These are phyloP conservation scores for Drosophila prolongata DNA, from an alignment of 2,888 invertebrate genomes.

Conservation along the genomic window DNA sequence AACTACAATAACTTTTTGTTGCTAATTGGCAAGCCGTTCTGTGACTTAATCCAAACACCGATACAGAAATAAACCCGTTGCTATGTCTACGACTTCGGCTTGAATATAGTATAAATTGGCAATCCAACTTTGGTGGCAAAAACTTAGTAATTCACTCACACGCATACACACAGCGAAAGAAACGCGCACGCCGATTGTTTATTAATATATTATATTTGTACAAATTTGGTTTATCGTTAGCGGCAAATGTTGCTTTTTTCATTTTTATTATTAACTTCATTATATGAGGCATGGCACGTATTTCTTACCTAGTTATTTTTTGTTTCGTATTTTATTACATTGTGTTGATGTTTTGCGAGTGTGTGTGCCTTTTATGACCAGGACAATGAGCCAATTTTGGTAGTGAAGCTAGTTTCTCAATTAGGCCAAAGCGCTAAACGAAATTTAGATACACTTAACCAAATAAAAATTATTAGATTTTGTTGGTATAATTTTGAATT, in stretches of 20 bases:
- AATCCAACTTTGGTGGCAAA: slow-evolving; percentile 34
- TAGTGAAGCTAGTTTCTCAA: slow-evolving; percentile 60
- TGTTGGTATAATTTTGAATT: no score
- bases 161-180: slow-evolving; percentile 11
- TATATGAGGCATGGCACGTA: slow-evolving; percentile 59
- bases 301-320: slow-evolving; percentile 47
- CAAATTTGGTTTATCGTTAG: slow-evolving; percentile 45
- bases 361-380: slow-evolving; percentile 65
- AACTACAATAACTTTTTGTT: slow-evolving; percentile 37
- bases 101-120: slow-evolving; percentile 15
- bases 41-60: slow-evolving; percentile 32
- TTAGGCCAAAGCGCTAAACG: slow-evolving; percentile 53
- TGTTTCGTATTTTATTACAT: slow-evolving; percentile 32
- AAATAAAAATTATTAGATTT: no score
- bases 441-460: slow-evolving; percentile 24
- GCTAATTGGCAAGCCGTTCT: slow-evolving; percentile 33
- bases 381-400: slow-evolving; percentile 64
- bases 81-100: slow-evolving; percentile 25
- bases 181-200: slow-evolving; percentile 52
- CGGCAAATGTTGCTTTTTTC: slow-evolving; percentile 44
- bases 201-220: slow-evolving; percentile 51
- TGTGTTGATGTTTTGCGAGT: slow-evolving; percentile 32
- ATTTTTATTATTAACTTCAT: slow-evolving; percentile 56
- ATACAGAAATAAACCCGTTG: slow-evolving; percentile 37
- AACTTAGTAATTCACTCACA: slow-evolving; percentile 36